These are phyloP conservation scores for Paelopatides confundens DNA, from an alignment of 53 echinoderm and acorn worm species.

Conservation along the genomic window DNA sequence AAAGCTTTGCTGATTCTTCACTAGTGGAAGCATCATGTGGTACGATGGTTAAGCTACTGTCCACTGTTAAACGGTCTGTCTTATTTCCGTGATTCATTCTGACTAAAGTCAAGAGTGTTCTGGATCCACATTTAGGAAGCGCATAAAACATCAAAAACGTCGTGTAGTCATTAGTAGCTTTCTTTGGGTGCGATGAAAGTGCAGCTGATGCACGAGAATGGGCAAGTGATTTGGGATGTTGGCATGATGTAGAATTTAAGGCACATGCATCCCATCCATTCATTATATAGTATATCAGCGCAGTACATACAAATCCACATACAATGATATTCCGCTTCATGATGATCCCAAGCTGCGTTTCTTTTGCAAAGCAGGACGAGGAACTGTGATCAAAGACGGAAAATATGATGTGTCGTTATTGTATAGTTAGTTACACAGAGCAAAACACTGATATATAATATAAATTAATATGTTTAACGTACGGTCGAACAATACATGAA, in stretches of 20 bases:
- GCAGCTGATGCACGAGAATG: not conserved
- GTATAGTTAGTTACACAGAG: no score
- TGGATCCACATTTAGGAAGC: slow-evolving; percentile 24
- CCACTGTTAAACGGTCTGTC: not conserved
- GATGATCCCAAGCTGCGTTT: no score
- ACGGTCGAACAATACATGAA: no score
- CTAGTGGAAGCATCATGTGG: not conserved
- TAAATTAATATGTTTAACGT: no score
- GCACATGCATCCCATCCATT: not conserved
- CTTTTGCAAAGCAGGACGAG: no score
- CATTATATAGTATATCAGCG: not conserved
- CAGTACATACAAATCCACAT: not conserved
- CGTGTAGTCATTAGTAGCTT: not conserved
- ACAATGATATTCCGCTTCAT: not conserved
- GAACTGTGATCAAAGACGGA: no score
- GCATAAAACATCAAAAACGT: slow-evolving; percentile 11
- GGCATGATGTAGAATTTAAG: not conserved
- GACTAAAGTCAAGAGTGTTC: not conserved
- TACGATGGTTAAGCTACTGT: not conserved
- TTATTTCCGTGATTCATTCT: not conserved
- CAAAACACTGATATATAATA: no score
- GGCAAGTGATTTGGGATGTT: not conserved
- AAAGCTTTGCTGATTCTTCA: not conserved
- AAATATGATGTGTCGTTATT: no score
- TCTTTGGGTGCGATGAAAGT: not conserved